A percentile compares a stretch with the other conserved stretches of the same genome.
Evolutionary conservation across 2,113 vertebrate species (phyloP).

Genomic region (Oplegnathus fasciatus): DNA sequence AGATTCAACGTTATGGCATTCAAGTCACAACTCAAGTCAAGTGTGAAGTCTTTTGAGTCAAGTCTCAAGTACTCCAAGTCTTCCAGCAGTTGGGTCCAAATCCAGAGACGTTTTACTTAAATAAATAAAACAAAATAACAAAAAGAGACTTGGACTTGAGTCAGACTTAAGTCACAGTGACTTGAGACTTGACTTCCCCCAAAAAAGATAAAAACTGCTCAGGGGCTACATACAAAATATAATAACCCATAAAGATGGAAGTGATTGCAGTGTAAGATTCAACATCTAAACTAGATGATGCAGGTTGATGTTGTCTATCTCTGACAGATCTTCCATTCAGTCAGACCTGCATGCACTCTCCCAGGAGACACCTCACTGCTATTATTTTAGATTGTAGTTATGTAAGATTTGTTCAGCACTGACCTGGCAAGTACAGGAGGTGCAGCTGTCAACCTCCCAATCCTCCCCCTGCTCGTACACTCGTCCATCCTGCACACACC

Average conservation of each 20-base stretch:
- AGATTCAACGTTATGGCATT: background rate
- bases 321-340: slow-evolving; percentile 1
- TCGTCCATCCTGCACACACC: slow-evolving; percentile 94
- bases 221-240: background rate
- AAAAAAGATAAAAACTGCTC: background rate
- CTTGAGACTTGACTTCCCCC: background rate
- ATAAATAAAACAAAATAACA: background rate
- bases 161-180: background rate
- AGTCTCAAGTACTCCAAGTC: background rate
- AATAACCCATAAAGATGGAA: background rate
- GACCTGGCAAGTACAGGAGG: slow-evolving; percentile 93
- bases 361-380: background rate
- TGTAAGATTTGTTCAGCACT: slow-evolving; percentile 35
- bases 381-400: slow-evolving; percentile 5
- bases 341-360: background rate
- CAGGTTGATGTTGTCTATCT: background rate
- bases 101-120: background rate
- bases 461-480: slow-evolving; percentile 91
- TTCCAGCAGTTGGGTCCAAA: background rate
- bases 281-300: background rate
- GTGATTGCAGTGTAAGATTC: background rate
- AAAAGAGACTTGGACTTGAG: background rate
- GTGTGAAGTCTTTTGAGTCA: background rate
- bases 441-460: slow-evolving; percentile 97
- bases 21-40: background rate